Evolutionary conservation across 1,140 invertebrate genomes (phyloP), one percentile per base, ranked within the genome.

Genomic region (Pogonognathellus flavescens): DNA sequence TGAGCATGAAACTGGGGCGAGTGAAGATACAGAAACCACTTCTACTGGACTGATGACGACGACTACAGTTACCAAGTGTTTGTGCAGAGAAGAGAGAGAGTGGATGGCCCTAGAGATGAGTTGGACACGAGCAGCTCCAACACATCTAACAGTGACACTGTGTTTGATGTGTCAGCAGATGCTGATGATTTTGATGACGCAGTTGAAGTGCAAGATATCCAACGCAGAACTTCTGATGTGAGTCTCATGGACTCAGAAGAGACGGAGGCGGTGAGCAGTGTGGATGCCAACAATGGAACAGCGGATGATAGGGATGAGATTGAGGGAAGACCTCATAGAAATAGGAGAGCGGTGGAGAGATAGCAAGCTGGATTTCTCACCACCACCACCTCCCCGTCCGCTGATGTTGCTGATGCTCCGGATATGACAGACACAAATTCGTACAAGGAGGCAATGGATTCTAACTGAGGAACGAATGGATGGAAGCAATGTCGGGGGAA

Each of bases 401-500:
- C n/a, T n/a, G n/a, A n/a, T n/a, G n/a, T n/a, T n/a, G n/a, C n/a
- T n/a, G n/a, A n/a, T n/a, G n/a, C n/a, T n/a, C n/a, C n/a, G n/a
- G n/a, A n/a, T n/a, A n/a, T n/a, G n/a, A n/a, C n/a, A n/a, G n/a
- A n/a, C n/a, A n/a, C 52, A 53, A 62, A 6, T 22, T 7, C 62
- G 10, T 89, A 83, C 66, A 66, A 87, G 6, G 83, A 89, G 59
- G 88, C 89, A 7, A 60, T 89, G 7, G 11, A 2, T 6, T 85
- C 72, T 22, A 11, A 90, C 5, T n/a, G n/a, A 53, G n/a, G 0
- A 41, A 87, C 16, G 22, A 86, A 49, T 90, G 89, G 89, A 60
- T 2, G 22, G 81, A 50, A 22, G 88, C 89, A n/a, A 89, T 89
- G 55, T 49, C 87, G 18, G 82, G 84, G 16, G 89, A 90, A 82